phyloP scores from a whole-genome alignment of 1,140 invertebrate species.

The Drosophila nannoptera region DNA sequence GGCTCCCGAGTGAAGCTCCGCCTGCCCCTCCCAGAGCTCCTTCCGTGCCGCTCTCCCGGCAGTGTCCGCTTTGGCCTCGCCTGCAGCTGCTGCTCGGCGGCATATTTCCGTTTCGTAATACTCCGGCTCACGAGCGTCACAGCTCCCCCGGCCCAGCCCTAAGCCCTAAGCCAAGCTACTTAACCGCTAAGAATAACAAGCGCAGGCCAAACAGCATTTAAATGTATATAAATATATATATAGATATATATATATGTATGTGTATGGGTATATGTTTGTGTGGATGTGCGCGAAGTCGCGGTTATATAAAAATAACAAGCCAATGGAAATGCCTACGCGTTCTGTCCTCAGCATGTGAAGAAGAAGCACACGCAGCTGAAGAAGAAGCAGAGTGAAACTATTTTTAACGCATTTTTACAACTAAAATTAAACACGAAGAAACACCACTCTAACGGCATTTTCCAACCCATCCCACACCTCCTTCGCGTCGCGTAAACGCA shows the following conservation, averaged over 20 bases:
- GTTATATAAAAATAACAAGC: constrained; percentile 61
- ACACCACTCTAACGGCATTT: constrained; percentile 57
- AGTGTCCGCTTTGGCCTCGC: not conserved
- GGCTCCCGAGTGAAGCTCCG: not conserved
- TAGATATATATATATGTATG: not conserved
- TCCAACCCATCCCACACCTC: constrained; percentile 32
- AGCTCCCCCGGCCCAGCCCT: not conserved
- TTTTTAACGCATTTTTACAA: constrained; percentile 38
- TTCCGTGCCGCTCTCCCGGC: not conserved
- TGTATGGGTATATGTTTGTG: not conserved
- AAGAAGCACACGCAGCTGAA: not conserved
- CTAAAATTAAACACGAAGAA: constrained; percentile 30
- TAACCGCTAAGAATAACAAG: constrained; percentile 39
- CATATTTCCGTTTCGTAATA: constrained; percentile 75
- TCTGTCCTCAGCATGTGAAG: not conserved
- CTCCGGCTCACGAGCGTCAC: constrained; percentile 34
- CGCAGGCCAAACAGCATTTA: constrained; percentile 31
- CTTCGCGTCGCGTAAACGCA: not conserved
- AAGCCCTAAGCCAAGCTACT: not conserved
- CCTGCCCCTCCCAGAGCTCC: too few species aligned
- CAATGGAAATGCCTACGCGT: constrained; percentile 16
- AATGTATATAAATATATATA: constrained; percentile 4
- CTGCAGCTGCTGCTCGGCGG: constrained; percentile 30
- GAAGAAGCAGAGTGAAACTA: constrained; percentile 11
- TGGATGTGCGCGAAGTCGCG: constrained; percentile 33